phyloP scores from a whole-genome alignment of 1,140 invertebrate genomes.

The Rhyacophila brunnea region DNA sequence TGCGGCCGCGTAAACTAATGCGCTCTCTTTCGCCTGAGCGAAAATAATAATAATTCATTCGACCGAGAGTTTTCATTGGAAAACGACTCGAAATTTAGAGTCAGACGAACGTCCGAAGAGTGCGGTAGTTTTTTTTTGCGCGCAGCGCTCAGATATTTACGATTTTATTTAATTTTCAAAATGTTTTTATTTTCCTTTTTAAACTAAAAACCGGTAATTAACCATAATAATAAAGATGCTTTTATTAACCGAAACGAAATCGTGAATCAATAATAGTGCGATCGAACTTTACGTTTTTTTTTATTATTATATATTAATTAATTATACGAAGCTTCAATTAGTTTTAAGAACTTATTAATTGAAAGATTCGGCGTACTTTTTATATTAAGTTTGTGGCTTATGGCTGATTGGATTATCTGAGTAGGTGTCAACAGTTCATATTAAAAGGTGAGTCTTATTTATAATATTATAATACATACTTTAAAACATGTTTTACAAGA shows the following conservation, averaged over 20 bases:
- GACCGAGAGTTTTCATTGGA: constrained; percentile 27
- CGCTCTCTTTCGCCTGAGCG: neutral
- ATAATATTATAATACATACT: too few species aligned
- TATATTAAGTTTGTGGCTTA: neutral
- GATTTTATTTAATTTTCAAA: constrained; percentile 11
- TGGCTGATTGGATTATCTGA: neutral
- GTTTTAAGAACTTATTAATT: neutral
- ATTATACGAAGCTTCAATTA: too few species aligned
- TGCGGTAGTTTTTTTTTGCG: constrained; percentile 18
- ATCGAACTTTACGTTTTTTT: too few species aligned
- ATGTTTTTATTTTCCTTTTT: constrained; percentile 1
- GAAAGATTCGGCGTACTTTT: neutral
- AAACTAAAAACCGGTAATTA: neutral
- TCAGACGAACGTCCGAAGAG: constrained; percentile 16
- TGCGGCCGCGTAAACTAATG: neutral
- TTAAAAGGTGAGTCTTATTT: too few species aligned
- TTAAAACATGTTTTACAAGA: too few species aligned
- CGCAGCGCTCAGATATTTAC: constrained; percentile 14
- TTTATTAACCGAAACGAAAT: too few species aligned
- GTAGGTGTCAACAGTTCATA: too few species aligned
- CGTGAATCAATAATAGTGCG: too few species aligned
- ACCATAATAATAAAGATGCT: too few species aligned
- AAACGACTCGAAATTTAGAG: constrained; percentile 6
- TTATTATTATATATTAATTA: too few species aligned
- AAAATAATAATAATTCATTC: constrained; percentile 14